phyloP scores from a whole-genome alignment of 2,113 vertebrate species.

The Malurus elegans region DNA sequence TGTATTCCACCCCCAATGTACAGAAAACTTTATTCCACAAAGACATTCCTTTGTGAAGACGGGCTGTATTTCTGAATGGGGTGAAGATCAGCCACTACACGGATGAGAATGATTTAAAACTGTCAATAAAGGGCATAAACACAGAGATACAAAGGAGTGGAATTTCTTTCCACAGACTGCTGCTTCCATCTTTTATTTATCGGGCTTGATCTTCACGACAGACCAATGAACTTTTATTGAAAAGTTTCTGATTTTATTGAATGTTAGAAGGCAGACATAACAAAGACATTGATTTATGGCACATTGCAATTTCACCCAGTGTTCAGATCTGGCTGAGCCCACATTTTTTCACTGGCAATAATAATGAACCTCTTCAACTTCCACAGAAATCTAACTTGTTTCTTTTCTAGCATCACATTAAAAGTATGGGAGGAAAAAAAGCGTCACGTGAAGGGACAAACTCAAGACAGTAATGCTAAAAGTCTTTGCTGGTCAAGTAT shows the following conservation, averaged over 20 bases:
- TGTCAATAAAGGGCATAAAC: not conserved
- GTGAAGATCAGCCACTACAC: not conserved
- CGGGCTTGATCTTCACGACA: not conserved
- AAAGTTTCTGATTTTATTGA: not conserved
- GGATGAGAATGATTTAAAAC: not conserved
- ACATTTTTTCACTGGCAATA: not conserved
- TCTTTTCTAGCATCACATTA: not conserved
- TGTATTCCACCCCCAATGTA: not conserved
- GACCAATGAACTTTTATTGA: not conserved
- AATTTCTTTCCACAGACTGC: not conserved
- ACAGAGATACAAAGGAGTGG: not conserved
- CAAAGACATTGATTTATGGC: not conserved
- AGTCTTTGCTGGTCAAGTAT: not conserved
- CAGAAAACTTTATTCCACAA: not conserved
- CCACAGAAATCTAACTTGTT: not conserved
- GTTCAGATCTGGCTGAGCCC: not conserved
- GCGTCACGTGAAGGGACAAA: not conserved
- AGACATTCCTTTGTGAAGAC: not conserved
- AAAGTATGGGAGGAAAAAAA: fast-evolving
- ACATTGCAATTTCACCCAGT: not conserved
- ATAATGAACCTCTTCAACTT: not conserved
- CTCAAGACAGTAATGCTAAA: not conserved
- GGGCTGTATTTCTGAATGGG: not conserved
- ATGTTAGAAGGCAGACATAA: not conserved
- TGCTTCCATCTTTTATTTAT: not conserved